phyloP scores from a whole-genome alignment of 2,113 vertebrate genomes.

The Platycercus adscitus region DNA sequence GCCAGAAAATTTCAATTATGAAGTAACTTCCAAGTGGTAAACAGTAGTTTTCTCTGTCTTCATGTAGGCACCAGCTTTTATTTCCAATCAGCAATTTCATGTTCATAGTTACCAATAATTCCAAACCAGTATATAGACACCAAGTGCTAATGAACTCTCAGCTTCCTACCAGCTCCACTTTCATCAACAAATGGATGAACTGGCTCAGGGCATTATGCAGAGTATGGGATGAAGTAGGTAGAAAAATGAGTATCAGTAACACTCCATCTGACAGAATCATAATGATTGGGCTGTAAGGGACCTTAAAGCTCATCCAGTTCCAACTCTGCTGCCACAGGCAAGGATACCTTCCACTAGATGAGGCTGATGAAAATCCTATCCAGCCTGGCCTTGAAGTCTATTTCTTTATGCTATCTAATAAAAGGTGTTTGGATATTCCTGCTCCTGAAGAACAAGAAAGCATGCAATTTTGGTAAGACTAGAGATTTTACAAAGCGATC shows the following conservation, averaged over 20 bases:
- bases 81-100: not conserved
- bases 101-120: not conserved
- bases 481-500: not conserved
- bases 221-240: not conserved
- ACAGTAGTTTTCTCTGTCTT: not conserved
- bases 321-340: not conserved
- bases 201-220: not conserved
- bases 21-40: not conserved
- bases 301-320: not conserved
- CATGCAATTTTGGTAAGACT: not conserved
- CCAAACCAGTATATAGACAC: not conserved
- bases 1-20: not conserved
- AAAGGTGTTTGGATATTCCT: not conserved
- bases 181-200: not conserved
- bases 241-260: not conserved
- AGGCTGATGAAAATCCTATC: not conserved
- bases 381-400: not conserved
- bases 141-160: not conserved
- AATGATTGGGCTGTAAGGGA: not conserved
- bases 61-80: not conserved
- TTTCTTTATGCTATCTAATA: not conserved
- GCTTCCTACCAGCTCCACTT: not conserved
- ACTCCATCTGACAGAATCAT: not conserved
- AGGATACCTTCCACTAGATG: not conserved
- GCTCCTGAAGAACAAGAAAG: not conserved